These are phyloP conservation scores for Atractosteus spatula DNA, from an alignment of 2,113 vertebrate species.

Conservation along the genomic window DNA sequence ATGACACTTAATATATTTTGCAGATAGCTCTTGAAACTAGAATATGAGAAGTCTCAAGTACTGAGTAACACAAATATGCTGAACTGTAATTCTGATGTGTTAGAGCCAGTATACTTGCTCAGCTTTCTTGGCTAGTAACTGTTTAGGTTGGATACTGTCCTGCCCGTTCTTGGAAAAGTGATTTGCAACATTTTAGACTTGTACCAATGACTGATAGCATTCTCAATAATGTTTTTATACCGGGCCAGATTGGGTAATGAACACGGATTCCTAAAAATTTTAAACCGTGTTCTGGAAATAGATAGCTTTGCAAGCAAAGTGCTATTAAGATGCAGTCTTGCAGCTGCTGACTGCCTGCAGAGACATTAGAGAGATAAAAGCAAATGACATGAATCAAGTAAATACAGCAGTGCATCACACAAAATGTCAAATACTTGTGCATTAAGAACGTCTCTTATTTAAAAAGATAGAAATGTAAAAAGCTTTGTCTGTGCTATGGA, in stretches of 20 bases:
- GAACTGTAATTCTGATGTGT: too few species aligned
- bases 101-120: not conserved
- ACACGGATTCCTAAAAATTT: not conserved
- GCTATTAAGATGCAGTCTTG: not conserved
- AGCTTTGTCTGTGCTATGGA: too few species aligned
- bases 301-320: too few species aligned
- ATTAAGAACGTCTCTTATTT: not conserved
- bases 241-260: not conserved
- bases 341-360: not conserved
- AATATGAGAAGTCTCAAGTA: too few species aligned
- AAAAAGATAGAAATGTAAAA: too few species aligned
- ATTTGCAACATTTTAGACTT: slow-evolving; percentile 8
- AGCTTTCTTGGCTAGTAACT: not conserved
- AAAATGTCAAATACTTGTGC: not conserved
- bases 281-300: not conserved
- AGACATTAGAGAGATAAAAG: not conserved
- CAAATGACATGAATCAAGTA: not conserved
- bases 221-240: too few species aligned
- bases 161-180: slow-evolving; percentile 9
- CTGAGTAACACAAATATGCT: too few species aligned
- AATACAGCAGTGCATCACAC: not conserved
- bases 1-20: too few species aligned
- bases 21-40: too few species aligned
- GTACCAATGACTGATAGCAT: not conserved
- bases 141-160: slow-evolving; percentile 19